Base-by-base conservation (phyloP, 2,888 invertebrate species). In the Microchrysa polita region DNA sequence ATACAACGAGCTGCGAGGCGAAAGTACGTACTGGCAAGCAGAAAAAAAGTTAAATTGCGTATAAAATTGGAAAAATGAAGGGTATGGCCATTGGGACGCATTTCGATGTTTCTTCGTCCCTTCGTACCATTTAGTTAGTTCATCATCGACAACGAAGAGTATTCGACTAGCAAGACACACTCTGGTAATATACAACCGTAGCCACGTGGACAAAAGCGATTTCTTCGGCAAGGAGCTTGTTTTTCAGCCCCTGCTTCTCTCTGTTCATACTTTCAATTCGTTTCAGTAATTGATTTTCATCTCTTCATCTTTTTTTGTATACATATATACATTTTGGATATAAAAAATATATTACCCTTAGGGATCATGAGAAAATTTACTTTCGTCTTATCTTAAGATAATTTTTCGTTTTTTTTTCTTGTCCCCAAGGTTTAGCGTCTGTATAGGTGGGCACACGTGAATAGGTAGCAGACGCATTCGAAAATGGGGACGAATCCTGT, bases 41-140 rank as follows among this genome's bases (percentile, higher is more conserved):
- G 40, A 53, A 69, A 63, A 74, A 74, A 75, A 73, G 75, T 75
- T 75, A 75, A 75, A 75, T 75, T 73, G 75, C 75, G 75, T 75
- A 75, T 73, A 75, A 75, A 75, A 73, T 75, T 73, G 75, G 73
- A 75, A 75, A 75, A 75, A 75, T 73, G 73, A 73, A 69, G 73
- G 63, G 73, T 67, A 75, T 65, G 71, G 73, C 75, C 73, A 42
- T 52, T 61, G 75, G 75, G 75, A 75, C 55, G 61, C 52, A 53
- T 22, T 73, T 67, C 61, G 55, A 42, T n/a, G n/a, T n/a, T n/a
- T n/a, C 48, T 44, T 34, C 27, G 27, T 34, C 27, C 27, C 27
- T 34, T 34, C 27, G 27, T 34, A 34, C 27, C 67, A 20, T 67
- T 40, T 48, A 18, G 42, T 48, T n/a, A n/a, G n/a, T n/a, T n/a